These are phyloP conservation scores for Dendrolimus punctatus DNA, from an alignment of 1,140 invertebrate genomes.

Conservation along the genomic window DNA sequence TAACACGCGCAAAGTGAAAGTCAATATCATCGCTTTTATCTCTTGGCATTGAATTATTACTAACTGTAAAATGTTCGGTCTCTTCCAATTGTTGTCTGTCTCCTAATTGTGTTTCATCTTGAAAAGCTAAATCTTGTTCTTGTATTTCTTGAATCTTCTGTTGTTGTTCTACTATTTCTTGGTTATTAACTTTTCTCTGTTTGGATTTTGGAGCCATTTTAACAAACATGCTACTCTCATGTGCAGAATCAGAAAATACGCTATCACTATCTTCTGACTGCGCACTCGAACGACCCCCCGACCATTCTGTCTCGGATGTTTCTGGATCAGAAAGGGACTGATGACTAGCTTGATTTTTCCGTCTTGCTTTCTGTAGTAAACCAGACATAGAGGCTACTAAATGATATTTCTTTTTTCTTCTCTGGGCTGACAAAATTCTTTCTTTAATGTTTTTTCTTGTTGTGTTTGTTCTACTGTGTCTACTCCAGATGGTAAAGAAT, in stretches of 20 bases:
- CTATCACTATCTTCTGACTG: constrained; percentile 82
- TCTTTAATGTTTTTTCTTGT: constrained; percentile 63
- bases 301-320: constrained; percentile 85
- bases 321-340: constrained; percentile 83
- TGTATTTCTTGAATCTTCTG: constrained; percentile 65
- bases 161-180: constrained; percentile 67
- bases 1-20: constrained; percentile 66
- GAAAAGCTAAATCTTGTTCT: constrained; percentile 58
- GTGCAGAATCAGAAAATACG: constrained; percentile 77
- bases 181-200: constrained; percentile 66
- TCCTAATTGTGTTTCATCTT: constrained; percentile 24
- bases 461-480: constrained; percentile 69
- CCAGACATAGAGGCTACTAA: constrained; percentile 86
- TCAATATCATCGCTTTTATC: constrained; percentile 66
- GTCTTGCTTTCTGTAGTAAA: constrained; percentile 84
- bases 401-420: constrained; percentile 84
- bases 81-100: constrained; percentile 46
- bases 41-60: constrained; percentile 36
- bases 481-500: constrained; percentile 83
- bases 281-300: constrained; percentile 76
- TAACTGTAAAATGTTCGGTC: constrained; percentile 35
- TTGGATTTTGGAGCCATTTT: constrained; percentile 74
- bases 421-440: constrained; percentile 57
- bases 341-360: constrained; percentile 73
- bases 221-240: constrained; percentile 75